Evolutionary conservation across 2,113 vertebrate genomes (phyloP).

Genomic region (Acanthisitta chloris): DNA sequence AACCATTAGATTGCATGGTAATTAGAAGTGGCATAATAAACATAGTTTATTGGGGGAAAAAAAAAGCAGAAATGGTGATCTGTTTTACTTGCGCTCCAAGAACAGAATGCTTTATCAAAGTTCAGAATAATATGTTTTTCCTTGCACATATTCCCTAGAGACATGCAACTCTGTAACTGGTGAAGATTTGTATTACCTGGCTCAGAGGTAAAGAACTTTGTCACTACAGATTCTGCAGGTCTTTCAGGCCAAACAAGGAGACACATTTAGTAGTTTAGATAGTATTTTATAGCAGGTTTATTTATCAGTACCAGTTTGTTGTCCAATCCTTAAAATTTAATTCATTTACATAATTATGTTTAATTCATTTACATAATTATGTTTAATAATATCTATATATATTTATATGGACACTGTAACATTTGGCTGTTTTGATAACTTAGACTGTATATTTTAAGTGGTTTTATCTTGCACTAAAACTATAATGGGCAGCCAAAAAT

Average conservation of each 20-base stretch:
- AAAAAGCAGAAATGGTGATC: constrained; percentile 73
- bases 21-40: constrained; percentile 91
- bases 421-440: background rate
- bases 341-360: constrained; percentile 35
- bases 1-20: constrained; percentile 93
- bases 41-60: constrained; percentile 82
- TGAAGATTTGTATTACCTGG: constrained; percentile 12
- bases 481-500: background rate
- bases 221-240: background rate
- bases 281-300: background rate
- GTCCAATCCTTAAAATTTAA: background rate
- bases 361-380: constrained; percentile 7
- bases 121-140: background rate
- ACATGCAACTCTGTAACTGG: background rate
- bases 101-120: constrained; percentile 35
- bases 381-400: background rate
- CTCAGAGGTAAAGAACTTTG: background rate
- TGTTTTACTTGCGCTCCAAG: constrained; percentile 70
- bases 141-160: background rate
- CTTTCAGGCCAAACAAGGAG: background rate
- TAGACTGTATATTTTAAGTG: constrained; percentile 4
- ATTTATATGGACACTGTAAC: background rate
- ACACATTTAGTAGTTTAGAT: background rate
- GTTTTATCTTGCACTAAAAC: constrained; percentile 43
- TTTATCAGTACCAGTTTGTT: background rate